Evolutionary conservation across 2,888 invertebrate species (phyloP), one percentile per base, ranked within the genome.

Genomic region (Polyploca ridens): DNA sequence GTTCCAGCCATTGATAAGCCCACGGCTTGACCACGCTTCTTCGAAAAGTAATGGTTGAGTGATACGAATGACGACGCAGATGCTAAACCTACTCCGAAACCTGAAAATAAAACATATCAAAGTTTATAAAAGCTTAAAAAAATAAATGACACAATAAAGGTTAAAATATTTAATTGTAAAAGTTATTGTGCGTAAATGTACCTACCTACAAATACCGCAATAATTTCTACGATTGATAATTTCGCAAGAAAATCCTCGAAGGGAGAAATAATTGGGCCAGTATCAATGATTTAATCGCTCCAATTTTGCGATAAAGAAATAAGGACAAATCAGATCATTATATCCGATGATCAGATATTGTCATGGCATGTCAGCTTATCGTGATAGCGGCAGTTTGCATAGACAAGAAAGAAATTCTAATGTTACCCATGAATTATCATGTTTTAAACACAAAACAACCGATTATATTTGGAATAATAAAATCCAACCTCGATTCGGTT

Each of bases 1-100:
- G 97, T 97, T 0, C 97, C 97, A 0, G 97, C 97, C 95, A 97
- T 96, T 0, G 97, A 97, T 33, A 97, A 91, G 0, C 97, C 97
- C 8, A 97, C 96, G 0, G 97, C 97, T 84, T 97, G 97, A 0
- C 97, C 97, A 33, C 97, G 95, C 83, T 96, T 96, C 84, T 96
- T 96, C 16, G 96, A 95, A 83, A 97, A 97, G 83, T 96, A 97
- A 79, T 97, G 96, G 87, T 97, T 97, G 3, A 97, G 89, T 0
- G 97, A 96, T 11, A 97, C 97, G 85, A 97, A 97, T 0, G 97
- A 96, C 14, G 97, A 96, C 14, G 97, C 95, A 16, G 96, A 96
- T 0, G 97, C 96, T 44, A 97, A 91, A 11, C 97, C 97, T 64
- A 96, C 96, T 38, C 97, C 97, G 74, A 97, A 95, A 76, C 96